Evolutionary conservation across 2,888 invertebrate species (phyloP).

Genomic region (Ischnura elegans): DNA sequence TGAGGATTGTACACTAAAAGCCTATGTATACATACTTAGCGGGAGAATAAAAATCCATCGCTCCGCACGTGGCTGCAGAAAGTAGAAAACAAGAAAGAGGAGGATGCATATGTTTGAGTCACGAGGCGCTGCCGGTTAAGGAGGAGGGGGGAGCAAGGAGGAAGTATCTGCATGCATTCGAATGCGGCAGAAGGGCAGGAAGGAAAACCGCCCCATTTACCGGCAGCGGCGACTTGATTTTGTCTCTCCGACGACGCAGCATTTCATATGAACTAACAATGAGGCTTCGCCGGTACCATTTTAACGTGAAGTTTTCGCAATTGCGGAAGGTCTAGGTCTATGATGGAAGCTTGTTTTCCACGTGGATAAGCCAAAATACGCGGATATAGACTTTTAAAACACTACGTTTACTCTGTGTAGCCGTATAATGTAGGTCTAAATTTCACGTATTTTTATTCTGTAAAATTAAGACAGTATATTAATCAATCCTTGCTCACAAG

Average conservation of each 20-base stretch:
- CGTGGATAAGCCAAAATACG: not conserved
- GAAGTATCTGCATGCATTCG: not conserved
- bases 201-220: constrained; percentile 39
- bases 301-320: constrained; percentile 48
- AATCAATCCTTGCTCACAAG: no score
- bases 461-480: no score
- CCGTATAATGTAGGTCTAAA: no score
- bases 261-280: constrained; percentile 40
- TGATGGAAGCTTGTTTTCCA: not conserved
- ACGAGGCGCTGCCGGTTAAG: not conserved
- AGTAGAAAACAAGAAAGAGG: not conserved
- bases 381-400: not conserved
- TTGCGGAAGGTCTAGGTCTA: not conserved
- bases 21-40: no score
- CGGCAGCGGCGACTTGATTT: constrained; percentile 51
- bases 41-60: constrained; percentile 6
- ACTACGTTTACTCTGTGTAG: no score
- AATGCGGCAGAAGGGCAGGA: not conserved
- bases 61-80: not conserved
- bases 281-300: constrained; percentile 38
- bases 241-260: constrained; percentile 45
- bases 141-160: not conserved
- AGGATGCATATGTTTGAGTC: not conserved
- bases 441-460: no score
- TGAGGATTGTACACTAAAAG: no score